phyloP scores from a whole-genome alignment of 2,797 vertebrate genomes.

The Babyrousa celebensis region DNA sequence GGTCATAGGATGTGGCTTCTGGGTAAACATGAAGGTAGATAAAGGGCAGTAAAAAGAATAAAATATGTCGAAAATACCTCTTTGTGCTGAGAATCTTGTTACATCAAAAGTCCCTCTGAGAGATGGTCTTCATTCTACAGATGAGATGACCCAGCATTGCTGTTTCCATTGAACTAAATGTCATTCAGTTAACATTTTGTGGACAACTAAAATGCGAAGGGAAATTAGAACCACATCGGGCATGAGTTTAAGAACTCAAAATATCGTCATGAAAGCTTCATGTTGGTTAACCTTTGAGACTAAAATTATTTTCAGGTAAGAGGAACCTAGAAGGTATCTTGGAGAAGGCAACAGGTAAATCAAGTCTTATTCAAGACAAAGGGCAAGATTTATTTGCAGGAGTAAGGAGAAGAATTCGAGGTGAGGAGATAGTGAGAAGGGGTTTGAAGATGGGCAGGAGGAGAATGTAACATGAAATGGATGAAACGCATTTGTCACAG shows the following conservation, averaged over 20 bases:
- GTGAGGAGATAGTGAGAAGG: background rate
- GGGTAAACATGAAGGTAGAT: background rate
- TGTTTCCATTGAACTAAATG: conserved; percentile 1
- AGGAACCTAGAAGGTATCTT: conserved; percentile 9
- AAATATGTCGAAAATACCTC: background rate
- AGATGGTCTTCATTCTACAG: background rate
- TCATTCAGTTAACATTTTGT: background rate
- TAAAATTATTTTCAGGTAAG: background rate
- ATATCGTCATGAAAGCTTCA: background rate
- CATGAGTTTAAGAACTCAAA: background rate
- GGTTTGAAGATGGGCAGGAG: background rate
- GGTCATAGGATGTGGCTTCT: background rate
- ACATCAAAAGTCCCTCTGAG: background rate
- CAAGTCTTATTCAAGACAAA: background rate
- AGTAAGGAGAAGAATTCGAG: background rate
- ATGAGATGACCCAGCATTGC: background rate
- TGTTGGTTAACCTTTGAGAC: background rate
- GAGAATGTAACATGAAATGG: background rate
- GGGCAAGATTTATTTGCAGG: background rate
- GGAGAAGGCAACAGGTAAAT: background rate
- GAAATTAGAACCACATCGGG: background rate
- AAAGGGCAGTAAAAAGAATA: background rate
- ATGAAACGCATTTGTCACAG: background rate
- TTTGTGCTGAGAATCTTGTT: background rate
- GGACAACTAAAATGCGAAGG: conserved; percentile 27